phyloP scores from a whole-genome alignment of 92 coral and sea anemone species.

The Paragorgia papillata region DNA sequence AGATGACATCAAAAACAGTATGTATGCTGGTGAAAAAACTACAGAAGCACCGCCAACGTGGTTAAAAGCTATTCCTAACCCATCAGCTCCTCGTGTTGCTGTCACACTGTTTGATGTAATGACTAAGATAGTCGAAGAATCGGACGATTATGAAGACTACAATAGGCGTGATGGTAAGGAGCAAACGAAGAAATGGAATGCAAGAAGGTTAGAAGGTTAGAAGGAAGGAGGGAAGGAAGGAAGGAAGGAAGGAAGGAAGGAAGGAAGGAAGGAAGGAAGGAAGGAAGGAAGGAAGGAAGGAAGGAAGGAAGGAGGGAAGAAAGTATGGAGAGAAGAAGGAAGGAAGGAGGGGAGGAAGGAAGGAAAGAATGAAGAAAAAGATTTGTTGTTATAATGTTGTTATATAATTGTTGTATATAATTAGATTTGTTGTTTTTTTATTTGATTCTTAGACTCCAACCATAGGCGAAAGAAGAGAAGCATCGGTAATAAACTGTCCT shows the following conservation, averaged over 20 bases:
- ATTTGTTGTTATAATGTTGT: not conserved
- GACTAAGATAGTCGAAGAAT: too few relatives aligned
- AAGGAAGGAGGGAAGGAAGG: not conserved
- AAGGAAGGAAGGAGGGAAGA: not conserved
- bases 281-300: constrained; percentile 2
- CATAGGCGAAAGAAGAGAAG: constrained; percentile 15
- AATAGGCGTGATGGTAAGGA: too few relatives aligned
- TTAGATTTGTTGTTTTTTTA: not conserved
- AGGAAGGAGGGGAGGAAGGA: constrained; percentile 8
- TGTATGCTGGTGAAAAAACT: too few relatives aligned
- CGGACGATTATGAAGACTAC: too few relatives aligned
- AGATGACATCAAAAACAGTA: too few relatives aligned
- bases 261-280: not conserved
- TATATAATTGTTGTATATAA: not conserved
- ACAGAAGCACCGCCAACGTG: too few relatives aligned
- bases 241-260: not conserved
- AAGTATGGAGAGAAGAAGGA: constrained; percentile 7
- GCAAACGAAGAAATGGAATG: too few relatives aligned
- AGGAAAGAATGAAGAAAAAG: not conserved
- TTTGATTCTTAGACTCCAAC: too few relatives aligned
- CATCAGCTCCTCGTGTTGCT: too few relatives aligned
- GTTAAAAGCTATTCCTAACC: too few relatives aligned
- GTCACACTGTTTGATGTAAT: too few relatives aligned
- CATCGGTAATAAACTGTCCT: constrained; percentile 72
- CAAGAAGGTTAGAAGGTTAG: not conserved